These are phyloP conservation scores for Schizopygopsis malacanthus DNA, from an alignment of 2,797 vertebrate genomes.

Conservation along the genomic window DNA sequence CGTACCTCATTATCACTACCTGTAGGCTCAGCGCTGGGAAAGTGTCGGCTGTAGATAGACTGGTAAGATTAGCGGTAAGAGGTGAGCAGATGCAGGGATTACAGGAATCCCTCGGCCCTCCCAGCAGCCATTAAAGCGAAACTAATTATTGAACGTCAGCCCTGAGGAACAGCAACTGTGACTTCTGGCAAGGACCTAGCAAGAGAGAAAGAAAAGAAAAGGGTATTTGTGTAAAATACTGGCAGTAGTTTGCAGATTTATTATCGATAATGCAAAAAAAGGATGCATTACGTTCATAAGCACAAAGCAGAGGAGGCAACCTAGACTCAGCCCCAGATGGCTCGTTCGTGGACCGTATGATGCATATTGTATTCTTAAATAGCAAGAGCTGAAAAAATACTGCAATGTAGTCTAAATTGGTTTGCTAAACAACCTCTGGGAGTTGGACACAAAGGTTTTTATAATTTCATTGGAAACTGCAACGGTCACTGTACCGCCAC, in stretches of 20 bases:
- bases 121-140: slow-evolving; percentile 60
- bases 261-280: slow-evolving; percentile 36
- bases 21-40: slow-evolving; percentile 47
- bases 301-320: slow-evolving; percentile 9
- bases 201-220: not conserved
- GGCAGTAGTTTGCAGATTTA: slow-evolving; percentile 1
- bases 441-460: not conserved
- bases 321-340: not conserved
- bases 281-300: slow-evolving; percentile 19
- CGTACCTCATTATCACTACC: slow-evolving; percentile 55
- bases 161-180: slow-evolving; percentile 39
- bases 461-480: not conserved
- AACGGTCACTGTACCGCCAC: not conserved
- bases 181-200: slow-evolving; percentile 40
- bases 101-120: slow-evolving; percentile 63
- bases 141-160: slow-evolving; percentile 61
- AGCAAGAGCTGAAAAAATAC: slow-evolving; percentile 7
- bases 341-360: not conserved
- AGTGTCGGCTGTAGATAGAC: slow-evolving; percentile 58
- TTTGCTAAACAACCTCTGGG: slow-evolving; percentile 2
- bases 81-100: slow-evolving; percentile 63
- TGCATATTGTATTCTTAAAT: slow-evolving; percentile 23
- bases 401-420: slow-evolving; percentile 19
- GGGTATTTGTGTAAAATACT: slow-evolving; percentile 1
- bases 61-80: slow-evolving; percentile 64